These are phyloP conservation scores for Lysiphlebus fabarum DNA, from an alignment of 1,140 invertebrate genomes.

Conservation along the genomic window DNA sequence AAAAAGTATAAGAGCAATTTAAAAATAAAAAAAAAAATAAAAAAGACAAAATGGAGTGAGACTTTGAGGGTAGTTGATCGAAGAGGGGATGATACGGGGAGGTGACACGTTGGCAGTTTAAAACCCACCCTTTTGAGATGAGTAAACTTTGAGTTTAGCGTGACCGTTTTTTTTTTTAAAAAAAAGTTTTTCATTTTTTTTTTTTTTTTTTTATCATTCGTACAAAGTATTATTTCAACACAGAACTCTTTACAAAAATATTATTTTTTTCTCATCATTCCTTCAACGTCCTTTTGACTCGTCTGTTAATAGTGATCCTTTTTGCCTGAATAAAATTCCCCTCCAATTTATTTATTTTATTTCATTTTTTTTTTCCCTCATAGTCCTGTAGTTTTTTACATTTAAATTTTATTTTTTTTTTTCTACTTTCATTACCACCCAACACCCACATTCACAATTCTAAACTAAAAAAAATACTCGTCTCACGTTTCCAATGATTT, in stretches of 20 bases:
- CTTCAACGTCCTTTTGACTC: no score
- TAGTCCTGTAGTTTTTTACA: no score
- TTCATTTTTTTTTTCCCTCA: no score
- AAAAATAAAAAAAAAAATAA: neutral
- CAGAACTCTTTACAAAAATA: no score
- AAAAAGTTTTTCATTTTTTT: constrained; percentile 19
- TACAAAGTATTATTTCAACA: neutral
- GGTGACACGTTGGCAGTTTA: constrained; percentile 25
- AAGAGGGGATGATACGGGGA: constrained; percentile 28
- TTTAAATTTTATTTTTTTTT: neutral
- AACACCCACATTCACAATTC: no score
- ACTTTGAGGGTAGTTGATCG: constrained; percentile 5
- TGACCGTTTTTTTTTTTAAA: constrained; percentile 24
- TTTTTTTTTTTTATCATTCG: neutral
- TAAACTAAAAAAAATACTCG: neutral
- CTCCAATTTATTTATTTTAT: no score
- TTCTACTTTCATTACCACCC: neutral
- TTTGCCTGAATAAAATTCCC: no score
- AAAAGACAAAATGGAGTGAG: constrained; percentile 3
- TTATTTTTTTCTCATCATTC: no score
- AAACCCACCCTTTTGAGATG: constrained; percentile 23
- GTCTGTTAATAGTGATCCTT: no score
- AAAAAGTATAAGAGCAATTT: neutral
- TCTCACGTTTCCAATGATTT: constrained; percentile 4
- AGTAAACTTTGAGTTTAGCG: constrained; percentile 32